These are phyloP conservation scores for Pao palembangensis DNA, from an alignment of 2,113 vertebrate species.

Conservation along the genomic window DNA sequence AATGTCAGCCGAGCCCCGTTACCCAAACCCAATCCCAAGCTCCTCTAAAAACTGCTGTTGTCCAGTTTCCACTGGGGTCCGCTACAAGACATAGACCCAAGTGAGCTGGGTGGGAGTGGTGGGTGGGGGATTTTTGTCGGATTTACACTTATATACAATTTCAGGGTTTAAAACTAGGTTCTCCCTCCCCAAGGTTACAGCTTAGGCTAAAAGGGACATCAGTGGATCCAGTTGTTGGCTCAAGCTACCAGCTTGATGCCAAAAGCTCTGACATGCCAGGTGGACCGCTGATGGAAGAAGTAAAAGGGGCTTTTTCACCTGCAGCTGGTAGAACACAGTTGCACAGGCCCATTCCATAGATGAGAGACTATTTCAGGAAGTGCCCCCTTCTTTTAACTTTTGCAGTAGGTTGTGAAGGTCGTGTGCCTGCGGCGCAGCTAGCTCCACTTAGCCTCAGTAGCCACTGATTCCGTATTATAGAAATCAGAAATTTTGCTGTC, in stretches of 20 bases:
- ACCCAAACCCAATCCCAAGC: conserved; percentile 82
- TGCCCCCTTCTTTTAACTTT: no score
- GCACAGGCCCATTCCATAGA: no score
- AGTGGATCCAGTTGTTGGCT: conserved; percentile 7
- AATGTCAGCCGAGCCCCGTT: conserved; percentile 80
- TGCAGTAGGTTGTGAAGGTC: no score
- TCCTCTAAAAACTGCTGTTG: conserved; percentile 88
- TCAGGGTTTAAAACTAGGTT: conserved; percentile 84
- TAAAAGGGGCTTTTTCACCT: conserved; percentile 22
- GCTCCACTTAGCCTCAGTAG: no score
- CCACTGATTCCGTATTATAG: no score
- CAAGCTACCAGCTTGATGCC: neutral
- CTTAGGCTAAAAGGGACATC: conserved; percentile 2
- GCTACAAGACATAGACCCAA: conserved; percentile 74
- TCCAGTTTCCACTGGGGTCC: conserved; percentile 88
- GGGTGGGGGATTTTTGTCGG: conserved; percentile 84
- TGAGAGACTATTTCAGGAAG: no score
- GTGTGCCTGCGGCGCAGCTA: no score
- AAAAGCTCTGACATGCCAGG: conserved; percentile 18
- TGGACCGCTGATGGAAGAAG: conserved; percentile 34
- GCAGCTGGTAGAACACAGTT: conserved; percentile 40
- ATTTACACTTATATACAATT: conserved; percentile 98
- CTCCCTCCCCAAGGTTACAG: conserved; percentile 81
- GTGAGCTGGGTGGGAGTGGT: conserved; percentile 29
- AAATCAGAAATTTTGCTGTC: no score